Conservation (phyloP, 2,888 invertebrate genomes). For the Mythimna lalbum region DNA sequence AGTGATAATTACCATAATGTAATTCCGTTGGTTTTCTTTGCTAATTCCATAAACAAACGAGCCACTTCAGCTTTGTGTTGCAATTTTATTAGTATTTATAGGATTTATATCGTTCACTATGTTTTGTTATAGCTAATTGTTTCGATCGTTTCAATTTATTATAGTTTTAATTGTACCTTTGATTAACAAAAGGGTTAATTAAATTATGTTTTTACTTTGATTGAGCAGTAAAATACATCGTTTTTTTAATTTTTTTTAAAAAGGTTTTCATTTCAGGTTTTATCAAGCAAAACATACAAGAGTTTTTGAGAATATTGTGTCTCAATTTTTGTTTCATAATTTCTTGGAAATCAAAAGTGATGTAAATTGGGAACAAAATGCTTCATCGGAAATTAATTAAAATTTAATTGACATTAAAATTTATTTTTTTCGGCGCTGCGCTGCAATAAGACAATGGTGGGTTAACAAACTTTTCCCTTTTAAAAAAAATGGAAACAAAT, state of each 20-base stretch:
- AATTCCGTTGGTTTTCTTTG: constrained; percentile 48
- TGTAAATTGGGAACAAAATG: background rate
- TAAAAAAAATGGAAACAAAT: too few species aligned
- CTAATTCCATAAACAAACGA: constrained; percentile 56
- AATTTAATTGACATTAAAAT: too few species aligned
- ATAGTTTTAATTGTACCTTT: constrained; percentile 19
- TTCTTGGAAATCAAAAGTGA: background rate
- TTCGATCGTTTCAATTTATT: constrained; percentile 34
- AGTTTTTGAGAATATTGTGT: background rate
- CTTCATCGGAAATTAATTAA: background rate
- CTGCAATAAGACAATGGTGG: too few species aligned
- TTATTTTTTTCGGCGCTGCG: too few species aligned
- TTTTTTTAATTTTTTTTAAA: background rate
- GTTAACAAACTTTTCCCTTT: background rate
- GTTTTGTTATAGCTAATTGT: constrained; percentile 45
- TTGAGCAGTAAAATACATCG: constrained; percentile 5
- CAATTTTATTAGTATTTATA: constrained; percentile 52
- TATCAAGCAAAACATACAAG: background rate
- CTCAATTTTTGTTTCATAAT: background rate
- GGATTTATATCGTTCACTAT: constrained; percentile 40
- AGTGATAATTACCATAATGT: constrained; percentile 58
- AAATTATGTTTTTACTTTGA: constrained; percentile 1
- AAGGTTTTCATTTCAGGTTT: background rate
- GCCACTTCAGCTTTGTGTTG: constrained; percentile 40
- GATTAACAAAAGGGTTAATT: constrained; percentile 21